Percentiles rank a stretch among this genome's conserved stretches.
These are phyloP conservation scores for Uloborus diversus DNA, from an alignment of 1,140 invertebrate genomes.

Conservation along the genomic window DNA sequence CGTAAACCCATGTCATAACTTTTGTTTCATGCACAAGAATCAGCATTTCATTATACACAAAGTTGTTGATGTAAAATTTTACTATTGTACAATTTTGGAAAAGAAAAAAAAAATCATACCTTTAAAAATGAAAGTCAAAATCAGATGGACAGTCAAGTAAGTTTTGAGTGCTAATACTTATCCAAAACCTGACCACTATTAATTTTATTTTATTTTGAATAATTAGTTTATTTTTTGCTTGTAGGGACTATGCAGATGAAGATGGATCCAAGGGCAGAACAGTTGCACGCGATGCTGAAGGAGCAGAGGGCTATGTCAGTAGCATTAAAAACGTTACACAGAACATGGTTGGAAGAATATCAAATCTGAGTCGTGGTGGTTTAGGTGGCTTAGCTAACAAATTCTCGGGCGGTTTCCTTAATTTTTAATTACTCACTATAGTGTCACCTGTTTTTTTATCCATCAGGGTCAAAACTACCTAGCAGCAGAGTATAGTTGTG, in stretches of 20 bases:
- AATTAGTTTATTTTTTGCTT: too few species aligned
- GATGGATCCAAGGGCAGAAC: conserved; percentile 72
- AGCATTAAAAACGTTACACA: conserved; percentile 78
- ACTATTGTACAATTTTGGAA: too few species aligned
- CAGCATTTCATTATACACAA: too few species aligned
- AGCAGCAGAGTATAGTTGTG: not conserved
- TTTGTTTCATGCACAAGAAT: too few species aligned
- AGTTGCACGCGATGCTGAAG: conserved; percentile 70
- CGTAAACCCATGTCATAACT: too few species aligned
- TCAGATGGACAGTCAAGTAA: too few species aligned
- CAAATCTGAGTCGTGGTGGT: conserved; percentile 83
- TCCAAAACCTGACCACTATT: too few species aligned
- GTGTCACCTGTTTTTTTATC: not conserved
- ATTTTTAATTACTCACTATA: conserved; percentile 50
- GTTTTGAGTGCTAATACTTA: too few species aligned
- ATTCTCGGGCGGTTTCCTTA: conserved; percentile 61
- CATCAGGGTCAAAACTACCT: not conserved
- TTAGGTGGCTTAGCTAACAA: conserved; percentile 83
- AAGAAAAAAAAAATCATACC: too few species aligned
- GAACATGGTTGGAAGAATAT: conserved; percentile 79
- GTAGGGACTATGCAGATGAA: conserved; percentile 69
- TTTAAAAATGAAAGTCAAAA: too few species aligned
- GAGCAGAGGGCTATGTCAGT: conserved; percentile 69
- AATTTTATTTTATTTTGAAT: too few species aligned
- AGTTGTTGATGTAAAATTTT: too few species aligned